Percentiles rank a stretch among this genome's conserved stretches.
Conservation (phyloP, 1,140 invertebrate species). For the Eciton burchellii region DNA sequence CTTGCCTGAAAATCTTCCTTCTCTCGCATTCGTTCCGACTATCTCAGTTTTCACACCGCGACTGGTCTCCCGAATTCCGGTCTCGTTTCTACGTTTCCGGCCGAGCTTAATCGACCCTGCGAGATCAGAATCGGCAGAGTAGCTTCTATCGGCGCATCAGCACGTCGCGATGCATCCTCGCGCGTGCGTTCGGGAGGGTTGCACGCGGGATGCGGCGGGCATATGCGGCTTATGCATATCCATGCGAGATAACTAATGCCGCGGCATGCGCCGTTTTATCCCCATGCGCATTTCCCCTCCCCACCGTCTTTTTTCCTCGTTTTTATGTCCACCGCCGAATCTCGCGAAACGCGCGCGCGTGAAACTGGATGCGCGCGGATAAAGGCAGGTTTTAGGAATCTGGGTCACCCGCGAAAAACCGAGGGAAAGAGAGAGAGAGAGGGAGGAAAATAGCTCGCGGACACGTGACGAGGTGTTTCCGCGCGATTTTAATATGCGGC, state of each 20-base stretch:
- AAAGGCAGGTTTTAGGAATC: constrained; percentile 56
- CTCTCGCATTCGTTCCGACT: no score
- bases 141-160: constrained; percentile 36
- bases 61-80: no score
- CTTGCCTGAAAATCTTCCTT: no score
- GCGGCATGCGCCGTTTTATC: constrained; percentile 42
- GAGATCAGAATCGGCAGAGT: not conserved
- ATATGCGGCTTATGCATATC: constrained; percentile 39
- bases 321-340: constrained; percentile 3
- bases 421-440: no score
- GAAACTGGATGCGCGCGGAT: constrained; percentile 3
- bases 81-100: no score
- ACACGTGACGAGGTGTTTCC: constrained; percentile 9
- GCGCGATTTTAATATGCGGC: constrained; percentile 42
- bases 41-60: no score
- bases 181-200: not conserved
- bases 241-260: constrained; percentile 58
- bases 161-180: constrained; percentile 37
- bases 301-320: not conserved
- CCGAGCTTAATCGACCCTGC: not conserved
- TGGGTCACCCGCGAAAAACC: constrained; percentile 29
- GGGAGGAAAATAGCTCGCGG: not conserved
- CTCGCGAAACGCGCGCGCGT: constrained; percentile 21
- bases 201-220: not conserved
- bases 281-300: not conserved